A percentile compares a stretch with the other conserved stretches of the same genome.
phyloP scores from a whole-genome alignment of 2,888 invertebrate species.

The Dasysyrphus tricinctus region DNA sequence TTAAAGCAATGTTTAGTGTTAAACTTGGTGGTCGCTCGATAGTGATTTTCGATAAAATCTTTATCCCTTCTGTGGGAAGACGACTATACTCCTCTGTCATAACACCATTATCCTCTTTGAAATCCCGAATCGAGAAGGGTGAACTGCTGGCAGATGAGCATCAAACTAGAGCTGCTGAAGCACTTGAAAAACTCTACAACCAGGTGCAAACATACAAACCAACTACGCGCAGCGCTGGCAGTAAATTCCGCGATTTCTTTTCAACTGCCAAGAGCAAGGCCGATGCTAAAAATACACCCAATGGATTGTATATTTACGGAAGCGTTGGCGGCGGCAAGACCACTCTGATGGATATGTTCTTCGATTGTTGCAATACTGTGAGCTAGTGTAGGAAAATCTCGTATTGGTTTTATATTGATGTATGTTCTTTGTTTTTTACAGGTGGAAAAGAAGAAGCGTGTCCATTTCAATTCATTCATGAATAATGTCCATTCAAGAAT shows the following conservation, averaged over 20 bases:
- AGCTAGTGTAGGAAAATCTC: slow-evolving; percentile 35
- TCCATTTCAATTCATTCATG: slow-evolving; percentile 99
- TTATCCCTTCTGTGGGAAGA: slow-evolving; percentile 8
- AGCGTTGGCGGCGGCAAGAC: slow-evolving; percentile 98
- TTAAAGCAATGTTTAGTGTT: slow-evolving; percentile 49
- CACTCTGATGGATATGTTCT: slow-evolving; percentile 99
- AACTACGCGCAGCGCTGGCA: slow-evolving; percentile 67
- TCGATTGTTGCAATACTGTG: slow-evolving; percentile 88
- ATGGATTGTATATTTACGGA: slow-evolving; percentile 94
- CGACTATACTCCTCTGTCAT: background rate
- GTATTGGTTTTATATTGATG: background rate
- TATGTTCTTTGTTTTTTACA: slow-evolving; percentile 81
- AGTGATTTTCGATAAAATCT: slow-evolving; percentile 44
- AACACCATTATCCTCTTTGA: slow-evolving; percentile 85
- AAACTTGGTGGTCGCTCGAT: slow-evolving; percentile 40
- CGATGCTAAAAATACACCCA: slow-evolving; percentile 84
- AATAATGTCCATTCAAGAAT: slow-evolving; percentile 95
- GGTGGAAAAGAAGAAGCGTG: slow-evolving; percentile 89
- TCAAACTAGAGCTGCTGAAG: slow-evolving; percentile 88
- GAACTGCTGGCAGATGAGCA: slow-evolving; percentile 88
- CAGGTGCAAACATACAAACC: slow-evolving; percentile 82
- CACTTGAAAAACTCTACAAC: slow-evolving; percentile 87
- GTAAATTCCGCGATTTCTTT: slow-evolving; percentile 75
- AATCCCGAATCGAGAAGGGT: slow-evolving; percentile 86
- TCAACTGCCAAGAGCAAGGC: slow-evolving; percentile 77